Evolutionary conservation across 2,113 vertebrate genomes (phyloP), one percentile per base, ranked within the genome.

Genomic region (Nothobranchius kuhntae): DNA sequence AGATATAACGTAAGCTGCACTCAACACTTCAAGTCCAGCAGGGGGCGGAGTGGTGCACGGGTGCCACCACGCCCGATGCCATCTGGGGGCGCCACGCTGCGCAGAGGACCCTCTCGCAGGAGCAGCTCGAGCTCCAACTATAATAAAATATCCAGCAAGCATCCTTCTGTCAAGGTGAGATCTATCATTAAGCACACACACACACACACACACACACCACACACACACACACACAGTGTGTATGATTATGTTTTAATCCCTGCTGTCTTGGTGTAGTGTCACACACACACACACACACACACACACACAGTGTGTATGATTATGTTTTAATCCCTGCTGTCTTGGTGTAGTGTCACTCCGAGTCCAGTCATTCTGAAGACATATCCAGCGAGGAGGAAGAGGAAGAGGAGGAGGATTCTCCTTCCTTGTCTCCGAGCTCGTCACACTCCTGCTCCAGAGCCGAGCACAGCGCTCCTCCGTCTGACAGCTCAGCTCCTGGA

Each of bases 1-100:
- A 99, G 97, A 91, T 98, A 98, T 88, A 99, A 98, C 0, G 97
- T 99, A 58, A 98, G 97, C 91, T 99, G 96, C 81, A 98, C 96
- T 69, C 95, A 98, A 73, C 96, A 97, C 88, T 96, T 95, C 66
- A 95, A 96, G 53, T 75, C 93, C 35, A 95, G 96, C 75, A 93
- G 95, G 57, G 95, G 95, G 70, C 94, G 95, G 78, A 93, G 92
- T 73, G 93, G 91, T 35, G 93, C 92, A 5, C 79, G 71, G 15
- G 78, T 94, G 7, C 86, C 95, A 17, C 91, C 95, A 38, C 92
- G 91, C 24, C 92, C 91, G 12, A 87, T 91, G 0, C 92, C 91
- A 3, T 91, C 93, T 0, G 91, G 91, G 87, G 89, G 10, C 81
- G 84, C 61, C 58, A 79, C 66, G 0, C 84, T 81, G 46, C 88